These are phyloP conservation scores for Rhorus exstirpatorius DNA, from an alignment of 2,888 invertebrate genomes.

Conservation along the genomic window DNA sequence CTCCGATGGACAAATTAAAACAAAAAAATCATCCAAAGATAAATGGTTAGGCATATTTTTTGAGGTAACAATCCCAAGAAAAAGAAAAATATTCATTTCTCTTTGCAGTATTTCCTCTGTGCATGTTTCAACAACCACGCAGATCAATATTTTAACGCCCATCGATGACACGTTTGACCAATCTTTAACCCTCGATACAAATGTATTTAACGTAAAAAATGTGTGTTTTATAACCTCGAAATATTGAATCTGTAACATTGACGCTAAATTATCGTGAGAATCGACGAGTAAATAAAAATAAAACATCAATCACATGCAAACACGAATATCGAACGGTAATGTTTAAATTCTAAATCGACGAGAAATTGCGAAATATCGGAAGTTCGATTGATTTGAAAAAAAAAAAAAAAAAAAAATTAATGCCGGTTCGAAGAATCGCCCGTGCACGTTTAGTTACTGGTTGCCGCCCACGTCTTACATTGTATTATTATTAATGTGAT, in stretches of 20 bases:
- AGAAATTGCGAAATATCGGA: neutral
- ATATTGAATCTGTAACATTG: constrained; percentile 13
- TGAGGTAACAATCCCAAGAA: neutral
- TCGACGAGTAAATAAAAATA: neutral
- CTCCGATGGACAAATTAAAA: no score
- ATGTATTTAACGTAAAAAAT: neutral
- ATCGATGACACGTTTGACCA: neutral
- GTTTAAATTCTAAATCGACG: constrained; percentile 1
- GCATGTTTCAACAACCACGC: neutral
- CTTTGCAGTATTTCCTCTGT: neutral
- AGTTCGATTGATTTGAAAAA: neutral
- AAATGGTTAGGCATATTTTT: no score
- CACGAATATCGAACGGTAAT: neutral
- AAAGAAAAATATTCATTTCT: neutral
- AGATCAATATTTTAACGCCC: constrained; percentile 3
- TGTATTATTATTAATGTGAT: neutral
- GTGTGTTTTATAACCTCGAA: constrained; percentile 50
- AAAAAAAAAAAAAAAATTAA: neutral
- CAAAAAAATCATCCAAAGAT: no score
- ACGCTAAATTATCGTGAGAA: neutral
- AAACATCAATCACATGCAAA: neutral
- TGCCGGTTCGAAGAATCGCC: constrained; percentile 27
- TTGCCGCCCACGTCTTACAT: neutral
- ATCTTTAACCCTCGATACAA: neutral
- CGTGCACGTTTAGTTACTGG: constrained; percentile 18